Conservation (phyloP, 2,797 vertebrate genomes). For the Catostomus latipinnis region DNA sequence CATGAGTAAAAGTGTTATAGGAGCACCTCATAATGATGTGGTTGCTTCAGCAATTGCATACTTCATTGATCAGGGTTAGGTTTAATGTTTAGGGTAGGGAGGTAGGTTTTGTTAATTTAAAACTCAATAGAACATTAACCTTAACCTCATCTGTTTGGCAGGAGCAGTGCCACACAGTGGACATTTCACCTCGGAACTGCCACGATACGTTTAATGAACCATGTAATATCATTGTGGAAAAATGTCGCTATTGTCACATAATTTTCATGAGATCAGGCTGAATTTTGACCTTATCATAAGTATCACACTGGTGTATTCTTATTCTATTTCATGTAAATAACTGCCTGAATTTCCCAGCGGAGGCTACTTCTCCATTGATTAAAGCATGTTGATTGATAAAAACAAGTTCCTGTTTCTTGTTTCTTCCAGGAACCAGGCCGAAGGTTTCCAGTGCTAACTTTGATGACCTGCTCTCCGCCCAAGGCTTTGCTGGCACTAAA, state of each 20-base stretch:
- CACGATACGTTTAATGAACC: too few relatives aligned
- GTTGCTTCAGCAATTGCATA: too few relatives aligned
- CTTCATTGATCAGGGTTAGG: too few relatives aligned
- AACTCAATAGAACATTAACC: too few relatives aligned
- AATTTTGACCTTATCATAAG: background rate
- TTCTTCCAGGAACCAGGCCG: conserved; percentile 84
- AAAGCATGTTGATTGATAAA: conserved; percentile 1
- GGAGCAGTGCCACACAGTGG: too few relatives aligned
- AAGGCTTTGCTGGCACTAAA: conserved; percentile 93
- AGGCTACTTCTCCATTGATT: background rate
- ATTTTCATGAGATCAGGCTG: background rate
- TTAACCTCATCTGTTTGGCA: too few relatives aligned
- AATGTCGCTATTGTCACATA: background rate
- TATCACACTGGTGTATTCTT: background rate
- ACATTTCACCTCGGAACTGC: too few relatives aligned
- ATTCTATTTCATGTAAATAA: background rate
- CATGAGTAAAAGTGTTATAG: too few relatives aligned
- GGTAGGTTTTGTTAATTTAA: too few relatives aligned
- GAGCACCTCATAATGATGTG: too few relatives aligned
- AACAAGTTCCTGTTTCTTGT: background rate
- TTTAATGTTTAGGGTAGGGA: too few relatives aligned
- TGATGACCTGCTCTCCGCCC: conserved; percentile 92
- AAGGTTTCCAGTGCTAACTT: conserved; percentile 87
- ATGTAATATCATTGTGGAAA: background rate
- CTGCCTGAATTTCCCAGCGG: background rate